These are phyloP conservation scores for Crossoptilon crossoptilon DNA, from an alignment of 2,797 vertebrate species.

Conservation along the genomic window DNA sequence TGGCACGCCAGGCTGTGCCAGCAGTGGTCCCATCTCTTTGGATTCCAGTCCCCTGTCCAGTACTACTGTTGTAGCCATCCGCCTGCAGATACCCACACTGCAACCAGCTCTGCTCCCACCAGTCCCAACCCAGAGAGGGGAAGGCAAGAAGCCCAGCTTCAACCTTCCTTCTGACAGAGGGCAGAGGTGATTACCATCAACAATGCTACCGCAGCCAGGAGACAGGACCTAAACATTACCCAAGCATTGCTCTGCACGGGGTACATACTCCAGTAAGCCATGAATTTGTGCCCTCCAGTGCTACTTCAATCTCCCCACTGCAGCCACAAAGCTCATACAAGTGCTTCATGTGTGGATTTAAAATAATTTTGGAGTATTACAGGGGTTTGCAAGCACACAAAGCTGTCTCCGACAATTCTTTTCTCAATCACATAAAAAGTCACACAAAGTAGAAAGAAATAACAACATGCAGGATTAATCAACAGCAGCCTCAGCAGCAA, in stretches of 20 bases:
- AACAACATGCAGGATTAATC: background rate
- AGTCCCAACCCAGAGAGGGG: fast-evolving
- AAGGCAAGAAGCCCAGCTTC: background rate
- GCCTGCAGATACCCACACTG: background rate
- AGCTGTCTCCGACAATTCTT: background rate
- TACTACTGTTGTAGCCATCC: no score
- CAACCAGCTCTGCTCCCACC: background rate
- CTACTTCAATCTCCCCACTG: fast-evolving
- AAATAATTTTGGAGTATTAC: background rate
- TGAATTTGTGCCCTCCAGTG: background rate
- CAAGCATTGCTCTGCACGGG: background rate
- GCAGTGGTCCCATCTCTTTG: background rate
- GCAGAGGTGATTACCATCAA: background rate
- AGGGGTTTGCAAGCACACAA: background rate
- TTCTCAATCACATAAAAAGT: background rate
- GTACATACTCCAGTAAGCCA: background rate
- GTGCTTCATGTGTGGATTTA: background rate
- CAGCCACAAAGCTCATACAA: background rate
- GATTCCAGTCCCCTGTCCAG: background rate
- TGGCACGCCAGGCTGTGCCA: background rate
- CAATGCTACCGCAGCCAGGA: background rate
- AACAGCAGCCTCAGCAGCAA: background rate
- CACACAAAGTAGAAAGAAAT: background rate
- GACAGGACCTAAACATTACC: background rate
- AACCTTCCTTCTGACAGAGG: background rate